These are phyloP conservation scores for Holcopasites calliopsidis DNA, from an alignment of 1,140 invertebrate genomes.

Conservation along the genomic window DNA sequence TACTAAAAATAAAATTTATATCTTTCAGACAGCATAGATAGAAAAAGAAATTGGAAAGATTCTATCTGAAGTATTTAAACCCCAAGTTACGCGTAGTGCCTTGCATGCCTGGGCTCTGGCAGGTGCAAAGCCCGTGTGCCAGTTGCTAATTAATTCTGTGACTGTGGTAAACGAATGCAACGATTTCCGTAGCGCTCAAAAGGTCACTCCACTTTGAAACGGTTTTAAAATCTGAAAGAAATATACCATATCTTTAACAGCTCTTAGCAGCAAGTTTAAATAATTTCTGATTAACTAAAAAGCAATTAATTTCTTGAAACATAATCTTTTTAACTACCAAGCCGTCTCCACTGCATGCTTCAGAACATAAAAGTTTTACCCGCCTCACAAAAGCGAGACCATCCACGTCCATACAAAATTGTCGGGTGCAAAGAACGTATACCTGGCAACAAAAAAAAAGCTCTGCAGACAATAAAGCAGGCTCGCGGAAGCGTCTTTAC, in stretches of 20 bases:
- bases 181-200: neutral
- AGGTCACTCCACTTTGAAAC: neutral
- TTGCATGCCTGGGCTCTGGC: too few species aligned
- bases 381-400: too few species aligned
- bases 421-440: too few species aligned
- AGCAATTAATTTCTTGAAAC: too few species aligned
- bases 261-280: too few species aligned
- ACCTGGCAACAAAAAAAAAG: too few species aligned
- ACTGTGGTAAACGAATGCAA: neutral
- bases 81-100: too few species aligned
- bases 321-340: too few species aligned
- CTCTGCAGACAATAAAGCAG: neutral
- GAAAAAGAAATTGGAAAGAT: neutral
- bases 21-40: neutral
- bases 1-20: neutral
- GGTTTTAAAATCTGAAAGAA: neutral
- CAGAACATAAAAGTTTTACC: too few species aligned
- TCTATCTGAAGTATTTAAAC: neutral
- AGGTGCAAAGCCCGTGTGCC: neutral
- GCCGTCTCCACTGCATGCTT: too few species aligned
- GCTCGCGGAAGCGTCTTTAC: neutral
- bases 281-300: too few species aligned
- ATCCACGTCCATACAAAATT: too few species aligned
- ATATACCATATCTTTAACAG: neutral
- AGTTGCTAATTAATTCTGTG: slow-evolving; percentile 22